These are phyloP conservation scores for Mesochorus sp. DNA, from an alignment of 2,888 invertebrate genomes.

Conservation along the genomic window DNA sequence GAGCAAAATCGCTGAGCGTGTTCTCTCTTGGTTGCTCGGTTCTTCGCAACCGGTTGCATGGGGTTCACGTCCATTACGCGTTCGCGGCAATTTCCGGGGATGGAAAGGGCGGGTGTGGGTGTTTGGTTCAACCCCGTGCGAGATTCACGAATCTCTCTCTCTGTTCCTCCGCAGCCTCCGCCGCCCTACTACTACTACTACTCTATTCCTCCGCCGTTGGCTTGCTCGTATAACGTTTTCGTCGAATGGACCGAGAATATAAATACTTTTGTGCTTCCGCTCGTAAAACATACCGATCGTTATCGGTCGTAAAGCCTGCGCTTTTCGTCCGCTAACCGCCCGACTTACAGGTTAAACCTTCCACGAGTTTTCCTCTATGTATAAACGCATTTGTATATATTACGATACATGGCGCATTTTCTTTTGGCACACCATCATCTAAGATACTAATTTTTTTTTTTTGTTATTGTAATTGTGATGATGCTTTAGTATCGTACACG, in stretches of 20 bases:
- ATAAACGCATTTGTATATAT: constrained; percentile 17
- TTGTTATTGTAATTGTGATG: background rate
- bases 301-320: constrained; percentile 48
- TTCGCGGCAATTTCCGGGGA: constrained; percentile 66
- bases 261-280: constrained; percentile 67
- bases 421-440: too few relatives aligned
- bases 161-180: background rate
- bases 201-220: constrained; percentile 45
- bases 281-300: constrained; percentile 63
- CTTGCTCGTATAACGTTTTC: constrained; percentile 58
- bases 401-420: too few relatives aligned
- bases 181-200: constrained; percentile 32
- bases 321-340: constrained; percentile 29
- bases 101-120: background rate
- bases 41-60: constrained; percentile 56
- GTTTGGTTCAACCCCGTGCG: constrained; percentile 46
- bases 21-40: constrained; percentile 33
- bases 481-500: too few relatives aligned
- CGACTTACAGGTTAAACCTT: constrained; percentile 49
- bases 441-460: too few relatives aligned
- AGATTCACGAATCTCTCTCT: constrained; percentile 36
- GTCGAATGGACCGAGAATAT: constrained; percentile 65
- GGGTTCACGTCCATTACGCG: constrained; percentile 63
- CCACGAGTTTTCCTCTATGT: constrained; percentile 8
- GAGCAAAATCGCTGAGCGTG: constrained; percentile 59